These are phyloP conservation scores for Cheilosia urbana DNA, from an alignment of 2,888 invertebrate species.

Conservation along the genomic window DNA sequence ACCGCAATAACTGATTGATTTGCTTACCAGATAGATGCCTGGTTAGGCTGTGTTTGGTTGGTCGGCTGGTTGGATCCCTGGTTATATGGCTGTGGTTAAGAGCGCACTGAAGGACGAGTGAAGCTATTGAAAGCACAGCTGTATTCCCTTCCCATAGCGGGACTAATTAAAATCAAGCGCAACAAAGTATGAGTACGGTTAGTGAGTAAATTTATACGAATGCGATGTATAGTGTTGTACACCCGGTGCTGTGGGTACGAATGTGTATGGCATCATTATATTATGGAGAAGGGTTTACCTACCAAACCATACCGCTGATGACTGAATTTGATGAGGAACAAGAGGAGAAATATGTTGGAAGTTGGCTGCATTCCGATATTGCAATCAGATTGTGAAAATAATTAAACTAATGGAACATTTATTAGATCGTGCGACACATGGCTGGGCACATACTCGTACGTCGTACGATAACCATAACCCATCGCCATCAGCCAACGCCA, in stretches of 20 bases:
- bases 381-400: conserved; percentile 56
- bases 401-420: conserved; percentile 70
- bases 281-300: not conserved
- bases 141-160: conserved; percentile 28
- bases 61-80: conserved; percentile 39
- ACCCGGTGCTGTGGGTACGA: too few relatives aligned
- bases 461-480: conserved; percentile 8
- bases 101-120: not conserved
- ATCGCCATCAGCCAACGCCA: not conserved
- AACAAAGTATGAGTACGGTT: conserved; percentile 58
- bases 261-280: not conserved
- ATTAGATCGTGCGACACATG: conserved; percentile 47
- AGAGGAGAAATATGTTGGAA: not conserved
- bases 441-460: not conserved
- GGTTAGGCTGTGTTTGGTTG: conserved; percentile 25
- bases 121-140: conserved; percentile 34
- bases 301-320: not conserved
- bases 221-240: conserved; percentile 24
- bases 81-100: conserved; percentile 55
- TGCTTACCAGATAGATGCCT: conserved; percentile 45
- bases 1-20: conserved; percentile 76
- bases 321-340: not conserved
- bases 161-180: conserved; percentile 67
- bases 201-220: conserved; percentile 65
- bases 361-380: conserved; percentile 37